Evolutionary conservation across 2,113 vertebrate genomes (phyloP).

Genomic region (Labeo catla): DNA sequence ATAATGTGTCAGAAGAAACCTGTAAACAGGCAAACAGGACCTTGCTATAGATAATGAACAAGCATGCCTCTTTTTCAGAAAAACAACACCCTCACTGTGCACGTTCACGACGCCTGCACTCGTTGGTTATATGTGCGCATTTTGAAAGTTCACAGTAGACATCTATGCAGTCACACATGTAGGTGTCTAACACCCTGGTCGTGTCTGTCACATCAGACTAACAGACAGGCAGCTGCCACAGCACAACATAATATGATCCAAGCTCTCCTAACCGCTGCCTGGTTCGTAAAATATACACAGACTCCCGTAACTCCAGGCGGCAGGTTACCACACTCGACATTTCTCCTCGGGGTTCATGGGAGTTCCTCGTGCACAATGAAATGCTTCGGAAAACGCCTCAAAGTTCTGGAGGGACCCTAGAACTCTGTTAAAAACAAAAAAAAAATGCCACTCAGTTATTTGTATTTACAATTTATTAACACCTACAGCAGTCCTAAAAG

Average conservation of each 20-base stretch:
- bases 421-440: conserved; percentile 77
- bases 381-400: conserved; percentile 89
- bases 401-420: conserved; percentile 96
- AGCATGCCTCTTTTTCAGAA: conserved; percentile 49
- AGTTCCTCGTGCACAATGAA: conserved; percentile 84
- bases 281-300: conserved; percentile 51
- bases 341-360: conserved; percentile 86
- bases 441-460: not conserved
- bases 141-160: conserved; percentile 37
- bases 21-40: conserved; percentile 27
- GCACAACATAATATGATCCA: conserved; percentile 43
- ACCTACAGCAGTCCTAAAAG: too few species aligned
- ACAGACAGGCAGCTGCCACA: conserved; percentile 50
- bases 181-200: not conserved
- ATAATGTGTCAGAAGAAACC: not conserved
- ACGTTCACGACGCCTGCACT: conserved; percentile 21
- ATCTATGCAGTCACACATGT: conserved; percentile 31
- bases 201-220: conserved; percentile 27
- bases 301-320: not conserved
- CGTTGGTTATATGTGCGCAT: conserved; percentile 27
- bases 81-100: conserved; percentile 18
- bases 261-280: conserved; percentile 51
- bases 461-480: not conserved
- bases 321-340: conserved; percentile 90
- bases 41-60: not conserved